Evolutionary conservation across 2,113 vertebrate genomes (phyloP).

Genomic region (Leucosticte australis): DNA sequence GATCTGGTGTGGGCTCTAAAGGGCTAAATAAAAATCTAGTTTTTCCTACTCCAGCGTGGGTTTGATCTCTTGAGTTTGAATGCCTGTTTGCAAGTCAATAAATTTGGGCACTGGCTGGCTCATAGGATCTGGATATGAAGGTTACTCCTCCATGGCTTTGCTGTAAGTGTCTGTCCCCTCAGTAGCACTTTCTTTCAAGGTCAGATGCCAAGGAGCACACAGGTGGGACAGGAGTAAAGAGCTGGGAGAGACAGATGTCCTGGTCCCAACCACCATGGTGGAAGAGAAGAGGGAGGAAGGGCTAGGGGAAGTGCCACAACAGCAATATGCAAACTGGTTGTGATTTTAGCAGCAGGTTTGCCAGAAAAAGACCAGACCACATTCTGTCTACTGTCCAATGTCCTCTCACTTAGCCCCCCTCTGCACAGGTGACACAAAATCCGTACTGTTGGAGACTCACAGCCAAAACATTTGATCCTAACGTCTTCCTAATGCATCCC

Average conservation of each 20-base stretch:
- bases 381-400: neutral
- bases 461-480: neutral
- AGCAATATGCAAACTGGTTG: neutral
- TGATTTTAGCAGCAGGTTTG: neutral
- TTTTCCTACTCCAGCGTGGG: neutral
- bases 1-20: neutral
- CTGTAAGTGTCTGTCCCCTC: neutral
- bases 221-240: neutral
- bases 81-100: neutral
- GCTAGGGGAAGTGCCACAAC: neutral
- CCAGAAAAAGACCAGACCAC: neutral
- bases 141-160: neutral
- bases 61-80: neutral
- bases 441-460: fast-evolving
- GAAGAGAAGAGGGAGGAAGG: neutral
- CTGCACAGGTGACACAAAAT: neutral
- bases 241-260: neutral
- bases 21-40: neutral
- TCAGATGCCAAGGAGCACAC: neutral
- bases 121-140: neutral
- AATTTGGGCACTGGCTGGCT: neutral
- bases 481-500: neutral
- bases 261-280: neutral
- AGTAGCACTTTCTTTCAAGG: neutral
- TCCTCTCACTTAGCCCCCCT: neutral